Evolutionary conservation across 2,888 invertebrate species (phyloP).

Genomic region (Platynereis dumerilii): DNA sequence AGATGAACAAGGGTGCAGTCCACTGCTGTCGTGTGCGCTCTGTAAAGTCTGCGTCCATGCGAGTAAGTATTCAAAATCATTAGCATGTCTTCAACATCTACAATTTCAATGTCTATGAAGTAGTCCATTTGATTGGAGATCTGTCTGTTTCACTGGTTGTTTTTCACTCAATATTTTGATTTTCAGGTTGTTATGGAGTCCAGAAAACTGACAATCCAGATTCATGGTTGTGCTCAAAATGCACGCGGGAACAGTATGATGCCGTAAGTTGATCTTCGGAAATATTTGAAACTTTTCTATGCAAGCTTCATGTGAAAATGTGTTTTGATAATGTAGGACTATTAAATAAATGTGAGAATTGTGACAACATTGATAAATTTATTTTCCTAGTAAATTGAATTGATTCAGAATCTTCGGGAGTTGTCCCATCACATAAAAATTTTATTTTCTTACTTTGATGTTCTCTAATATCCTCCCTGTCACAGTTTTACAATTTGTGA

Average conservation of each 20-base stretch:
- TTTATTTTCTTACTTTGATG: too few relatives aligned
- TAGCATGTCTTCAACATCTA: neutral
- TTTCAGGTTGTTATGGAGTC: conserved; percentile 58
- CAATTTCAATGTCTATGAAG: too few relatives aligned
- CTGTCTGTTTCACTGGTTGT: too few relatives aligned
- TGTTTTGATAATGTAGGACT: neutral
- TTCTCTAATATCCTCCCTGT: neutral
- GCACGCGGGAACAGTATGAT: neutral
- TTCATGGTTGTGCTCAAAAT: conserved; percentile 11
- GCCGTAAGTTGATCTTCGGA: neutral
- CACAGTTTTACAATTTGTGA: too few relatives aligned
- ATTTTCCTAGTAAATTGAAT: too few relatives aligned
- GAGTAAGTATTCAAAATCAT: conserved; percentile 44
- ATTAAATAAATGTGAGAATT: too few relatives aligned
- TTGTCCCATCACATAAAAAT: too few relatives aligned
- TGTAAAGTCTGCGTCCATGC: conserved; percentile 71
- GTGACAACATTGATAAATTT: too few relatives aligned
- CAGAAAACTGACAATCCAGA: conserved; percentile 25
- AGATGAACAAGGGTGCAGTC: conserved; percentile 56
- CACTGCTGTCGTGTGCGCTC: conserved; percentile 67
- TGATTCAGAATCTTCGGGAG: too few relatives aligned
- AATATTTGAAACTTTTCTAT: neutral
- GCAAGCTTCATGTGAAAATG: neutral
- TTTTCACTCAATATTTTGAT: too few relatives aligned
- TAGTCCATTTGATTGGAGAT: too few relatives aligned